Evolutionary conservation across 92 coral and sea anemone genomes (phyloP).

Genomic region (Galaxea fascicularis): DNA sequence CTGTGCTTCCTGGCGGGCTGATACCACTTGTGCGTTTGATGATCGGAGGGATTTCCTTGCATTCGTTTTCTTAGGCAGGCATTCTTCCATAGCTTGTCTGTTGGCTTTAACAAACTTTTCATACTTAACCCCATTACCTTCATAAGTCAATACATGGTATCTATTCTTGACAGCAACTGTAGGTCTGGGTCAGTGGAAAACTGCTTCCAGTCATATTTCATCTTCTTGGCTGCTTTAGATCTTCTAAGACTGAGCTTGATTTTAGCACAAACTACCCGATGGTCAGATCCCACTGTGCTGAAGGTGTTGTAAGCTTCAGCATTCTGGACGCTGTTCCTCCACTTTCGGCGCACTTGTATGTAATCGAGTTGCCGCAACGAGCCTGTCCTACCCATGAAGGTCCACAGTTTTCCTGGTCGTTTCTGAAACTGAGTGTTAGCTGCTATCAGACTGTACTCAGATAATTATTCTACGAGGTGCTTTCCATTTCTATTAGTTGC

Average conservation of each 20-base stretch:
- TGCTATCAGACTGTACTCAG: not conserved
- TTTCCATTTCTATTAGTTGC: slow-evolving; percentile 16
- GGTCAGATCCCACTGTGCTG: slow-evolving; percentile 5
- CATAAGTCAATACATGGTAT: no score
- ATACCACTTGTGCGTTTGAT: no score
- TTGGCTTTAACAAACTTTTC: no score
- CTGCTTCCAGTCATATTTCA: not conserved
- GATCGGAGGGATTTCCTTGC: no score
- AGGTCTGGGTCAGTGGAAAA: not conserved
- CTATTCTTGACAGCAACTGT: no score
- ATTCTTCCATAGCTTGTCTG: no score
- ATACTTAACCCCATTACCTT: no score
- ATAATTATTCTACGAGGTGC: not conserved
- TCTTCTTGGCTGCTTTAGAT: not conserved
- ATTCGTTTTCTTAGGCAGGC: no score
- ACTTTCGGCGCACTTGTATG: not conserved
- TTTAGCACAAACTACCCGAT: not conserved
- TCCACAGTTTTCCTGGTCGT: slow-evolving; percentile 9
- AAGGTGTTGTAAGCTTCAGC: not conserved
- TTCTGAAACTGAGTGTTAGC: not conserved
- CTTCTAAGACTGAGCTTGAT: not conserved
- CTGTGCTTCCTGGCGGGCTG: no score
- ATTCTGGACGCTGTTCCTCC: not conserved
- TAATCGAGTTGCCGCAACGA: not conserved
- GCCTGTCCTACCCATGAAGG: not conserved